These are phyloP conservation scores for Odontomyia ornata DNA, from an alignment of 2,888 invertebrate genomes.

Conservation along the genomic window DNA sequence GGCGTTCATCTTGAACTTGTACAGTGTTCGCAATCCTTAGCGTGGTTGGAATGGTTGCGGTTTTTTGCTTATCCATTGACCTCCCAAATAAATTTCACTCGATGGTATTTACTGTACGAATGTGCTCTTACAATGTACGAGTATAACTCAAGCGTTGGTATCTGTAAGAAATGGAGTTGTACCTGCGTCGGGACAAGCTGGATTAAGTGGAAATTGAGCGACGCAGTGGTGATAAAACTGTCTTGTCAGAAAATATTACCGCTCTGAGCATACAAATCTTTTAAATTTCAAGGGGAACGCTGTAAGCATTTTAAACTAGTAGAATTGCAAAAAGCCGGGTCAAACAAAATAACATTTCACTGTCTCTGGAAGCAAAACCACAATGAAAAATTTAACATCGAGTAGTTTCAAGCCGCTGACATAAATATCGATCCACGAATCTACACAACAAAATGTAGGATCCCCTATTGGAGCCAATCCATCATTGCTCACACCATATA, in stretches of 20 bases:
- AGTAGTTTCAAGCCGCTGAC: too few species aligned
- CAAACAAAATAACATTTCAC: too few species aligned
- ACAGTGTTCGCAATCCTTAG: not conserved
- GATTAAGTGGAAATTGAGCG: not conserved
- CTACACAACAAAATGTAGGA: too few species aligned
- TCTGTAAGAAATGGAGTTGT: constrained; percentile 2
- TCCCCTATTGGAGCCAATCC: not conserved
- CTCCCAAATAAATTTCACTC: constrained; percentile 19
- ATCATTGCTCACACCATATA: not conserved
- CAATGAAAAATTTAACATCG: too few species aligned
- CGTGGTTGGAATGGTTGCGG: not conserved
- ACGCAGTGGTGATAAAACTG: not conserved
- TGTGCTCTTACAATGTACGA: not conserved
- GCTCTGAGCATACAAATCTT: not conserved
- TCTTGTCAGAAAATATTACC: not conserved
- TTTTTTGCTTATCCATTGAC: constrained; percentile 24
- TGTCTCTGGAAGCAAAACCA: too few species aligned
- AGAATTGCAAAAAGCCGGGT: too few species aligned
- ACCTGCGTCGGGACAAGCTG: not conserved
- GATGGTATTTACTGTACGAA: constrained; percentile 8
- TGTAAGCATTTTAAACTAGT: too few species aligned
- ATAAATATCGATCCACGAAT: not conserved
- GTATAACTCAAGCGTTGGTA: constrained; percentile 29
- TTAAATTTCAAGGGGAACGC: not conserved
- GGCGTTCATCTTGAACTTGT: constrained; percentile 28